Base-by-base conservation (phyloP, 35 echinoderm and acorn worm species). In the Lytechinus variegatus region DNA sequence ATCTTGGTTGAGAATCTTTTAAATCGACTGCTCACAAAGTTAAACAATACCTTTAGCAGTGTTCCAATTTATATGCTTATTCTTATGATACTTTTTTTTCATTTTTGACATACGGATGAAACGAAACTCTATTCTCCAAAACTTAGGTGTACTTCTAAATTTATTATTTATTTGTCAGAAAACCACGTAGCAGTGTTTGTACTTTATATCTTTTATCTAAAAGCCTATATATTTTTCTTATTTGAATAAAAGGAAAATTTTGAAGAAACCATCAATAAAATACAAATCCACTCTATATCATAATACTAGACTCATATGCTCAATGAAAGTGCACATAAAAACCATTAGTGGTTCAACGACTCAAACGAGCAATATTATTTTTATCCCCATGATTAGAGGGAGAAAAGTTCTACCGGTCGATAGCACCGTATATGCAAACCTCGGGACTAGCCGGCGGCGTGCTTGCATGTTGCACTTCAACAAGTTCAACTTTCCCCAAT, bases 331-430 rank as follows among this genome's bases (percentile, higher is more conserved):
- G 66, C 66, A 79, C 66, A 79, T 79, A 79, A 79, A 79, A 79
- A 79, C 19, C 66, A 21, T 79, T 19, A 79, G 66, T 79, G 66
- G 66, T 79, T 79, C 66, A 79, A 79, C 66, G 66, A 79, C 66
- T 79, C 66, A 79, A 79, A 79, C 66, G 66, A 79, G 66, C 19
- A 79, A 79, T 16, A 79, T 79, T 79, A 79, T 79, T 79, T 79
- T 79, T 79, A 79, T 79, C 66, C 19, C 66, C 16, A 79, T 79
- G 66, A 79, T 79, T 79, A 79, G 16, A 79, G 21, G 21, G n/a
- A 5, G 66, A 79, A 79, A 72, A 79, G 66, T 79, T 79, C 66
- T 8, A 79, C 66, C 19, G 66, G 66, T 79, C 66, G 66, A 79
- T 79, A 79, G 66, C 66, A 79, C 66, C 66, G 21, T 79, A 79